Base-by-base conservation (phyloP, 35 echinoderm and acorn worm genomes). In the Anneissia japonica region DNA sequence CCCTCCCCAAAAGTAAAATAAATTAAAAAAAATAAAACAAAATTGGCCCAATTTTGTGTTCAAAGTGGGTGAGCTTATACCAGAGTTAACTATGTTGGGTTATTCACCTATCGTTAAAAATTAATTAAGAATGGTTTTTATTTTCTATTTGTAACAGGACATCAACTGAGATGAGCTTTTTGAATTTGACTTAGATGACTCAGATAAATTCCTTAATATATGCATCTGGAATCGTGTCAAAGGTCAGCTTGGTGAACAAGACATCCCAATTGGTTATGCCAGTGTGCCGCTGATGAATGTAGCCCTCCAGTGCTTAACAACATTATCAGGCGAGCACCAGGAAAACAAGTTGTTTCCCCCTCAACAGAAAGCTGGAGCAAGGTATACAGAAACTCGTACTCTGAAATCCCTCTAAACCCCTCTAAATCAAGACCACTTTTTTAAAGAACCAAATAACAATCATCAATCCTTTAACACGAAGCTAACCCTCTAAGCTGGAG, bases 91-190 rank as follows among this genome's bases (percentile, higher is more conserved):
- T n/a, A n/a, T n/a, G n/a, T n/a, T n/a, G n/a, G n/a, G n/a, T n/a
- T n/a, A n/a, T n/a, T n/a, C n/a, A n/a, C n/a, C n/a, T n/a, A n/a
- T n/a, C n/a, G n/a, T n/a, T n/a, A n/a, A n/a, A n/a, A n/a, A n/a
- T n/a, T n/a, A n/a, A n/a, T n/a, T n/a, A n/a, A n/a, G n/a, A n/a
- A 9, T 36, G 6, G n/a, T 79, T 79, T 7, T 82, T 16, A 7
- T 31, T n/a, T n/a, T n/a, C n/a, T n/a, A n/a, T 56, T 85, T 32
- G 2, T 64, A 80, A 13, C 74, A 99, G 96, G 90, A 99, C 86
- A 92, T 92, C 4, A 43, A 39, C 35, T 99, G 96, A 92, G 92
- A 99, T 41, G 96, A 99, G 77, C 86, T 86, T 0, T 99, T 99
- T 79, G 75, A 79, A 34, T 99, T 99, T 89, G 81, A 99, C 31